These are phyloP conservation scores for Euschistus heros DNA, from an alignment of 1,140 invertebrate species.

Conservation along the genomic window DNA sequence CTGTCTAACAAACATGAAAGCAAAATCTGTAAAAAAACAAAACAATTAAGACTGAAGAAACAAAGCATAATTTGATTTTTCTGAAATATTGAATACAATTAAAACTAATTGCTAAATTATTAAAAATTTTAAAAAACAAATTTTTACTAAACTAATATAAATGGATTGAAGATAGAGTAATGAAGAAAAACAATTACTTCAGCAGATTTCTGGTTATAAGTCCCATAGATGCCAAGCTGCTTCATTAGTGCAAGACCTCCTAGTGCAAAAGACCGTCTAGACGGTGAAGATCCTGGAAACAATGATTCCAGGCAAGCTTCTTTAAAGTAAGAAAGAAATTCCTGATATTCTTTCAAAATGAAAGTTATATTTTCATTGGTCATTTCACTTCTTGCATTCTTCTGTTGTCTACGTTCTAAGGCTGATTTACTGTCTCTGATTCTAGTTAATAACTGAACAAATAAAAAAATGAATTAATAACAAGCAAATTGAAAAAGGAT, in stretches of 20 bases:
- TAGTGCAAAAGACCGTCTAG: constrained; percentile 51
- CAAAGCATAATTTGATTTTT: no score
- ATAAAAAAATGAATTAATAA: neutral
- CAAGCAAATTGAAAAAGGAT: no score
- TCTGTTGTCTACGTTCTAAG: neutral
- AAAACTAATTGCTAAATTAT: no score
- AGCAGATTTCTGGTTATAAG: neutral
- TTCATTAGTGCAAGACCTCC: constrained; percentile 39
- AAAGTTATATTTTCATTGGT: neutral
- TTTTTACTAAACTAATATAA: no score
- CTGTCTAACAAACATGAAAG: constrained; percentile 45
- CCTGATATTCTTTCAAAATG: neutral
- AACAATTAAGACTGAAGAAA: neutral
- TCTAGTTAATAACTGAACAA: constrained; percentile 1
- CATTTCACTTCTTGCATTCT: neutral
- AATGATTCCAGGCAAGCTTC: constrained; percentile 45
- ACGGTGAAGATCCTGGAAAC: constrained; percentile 57
- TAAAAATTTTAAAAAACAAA: no score
- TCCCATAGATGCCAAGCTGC: constrained; percentile 19
- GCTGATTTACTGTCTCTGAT: neutral
- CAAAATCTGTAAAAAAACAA: constrained; percentile 13
- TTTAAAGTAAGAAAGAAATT: constrained; percentile 28
- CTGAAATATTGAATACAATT: no score
- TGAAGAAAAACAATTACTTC: neutral
- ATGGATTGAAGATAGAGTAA: no score